Base-by-base conservation (phyloP, 2,797 vertebrate genomes). In the Schizopygopsis pylzovi region DNA sequence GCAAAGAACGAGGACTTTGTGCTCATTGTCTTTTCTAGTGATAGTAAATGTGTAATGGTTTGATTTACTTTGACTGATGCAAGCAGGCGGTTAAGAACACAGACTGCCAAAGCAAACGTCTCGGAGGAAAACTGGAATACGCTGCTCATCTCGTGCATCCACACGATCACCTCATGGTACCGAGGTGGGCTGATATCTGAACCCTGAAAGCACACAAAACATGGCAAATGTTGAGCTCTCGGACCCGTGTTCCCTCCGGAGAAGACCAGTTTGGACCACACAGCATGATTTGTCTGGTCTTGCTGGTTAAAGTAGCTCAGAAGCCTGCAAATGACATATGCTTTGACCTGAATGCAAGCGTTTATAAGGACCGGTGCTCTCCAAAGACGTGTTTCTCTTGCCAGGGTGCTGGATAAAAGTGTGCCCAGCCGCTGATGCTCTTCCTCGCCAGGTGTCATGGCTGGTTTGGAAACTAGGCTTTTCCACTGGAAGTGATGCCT, bases 341-440 rank as follows among this genome's bases (percentile, higher is more conserved):
- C 9, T 22, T 2, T 15, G 61, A 96, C 95, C 95, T 96, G 95
- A 88, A 96, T 86, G 47, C 82, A 89, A 68, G 92, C 93, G 4
- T 92, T 91, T 86, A 94, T 94, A 89, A 95, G 95, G 87, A 94
- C 81, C 0, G 95, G 95, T 0, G 89, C 93, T 90, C 96, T 96
- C 95, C 96, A 97, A 67, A 96, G 91, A 10, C 92, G 93, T 59
- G 85, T 85, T 89, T 97, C 95, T 87, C 94, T 83, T 73, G 89
- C 82, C 89, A 97, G 93, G 28, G 95, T 93, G 0, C 93, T 94
- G 79, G 95, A 92, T 90, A 97, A 91, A 70, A 94, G 86, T 22
- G 83, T 85, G 9, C 86, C 88, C 89, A 97, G 90, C 41, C 86
- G 85, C 0, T 72, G 91, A 89, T 87, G 90, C 82, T 94, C 92